phyloP scores from a whole-genome alignment of 2,797 vertebrate species.

The Balearica regulorum region DNA sequence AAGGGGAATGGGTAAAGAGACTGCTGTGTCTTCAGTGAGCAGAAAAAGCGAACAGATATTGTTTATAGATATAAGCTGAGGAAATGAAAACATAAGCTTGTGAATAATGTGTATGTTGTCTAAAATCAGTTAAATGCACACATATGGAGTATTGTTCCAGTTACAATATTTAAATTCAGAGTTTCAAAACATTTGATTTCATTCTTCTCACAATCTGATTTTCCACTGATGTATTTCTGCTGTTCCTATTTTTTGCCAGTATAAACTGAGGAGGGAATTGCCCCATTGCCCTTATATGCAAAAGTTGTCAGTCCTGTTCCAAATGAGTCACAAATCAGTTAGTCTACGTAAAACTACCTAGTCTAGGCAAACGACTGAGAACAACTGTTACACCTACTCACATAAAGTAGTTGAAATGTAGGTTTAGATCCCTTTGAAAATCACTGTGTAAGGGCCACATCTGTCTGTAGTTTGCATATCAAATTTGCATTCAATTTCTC shows the following conservation, averaged over 20 bases:
- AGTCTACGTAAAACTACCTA: neutral
- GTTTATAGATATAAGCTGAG: neutral
- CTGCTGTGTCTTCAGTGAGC: neutral
- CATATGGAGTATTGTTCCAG: neutral
- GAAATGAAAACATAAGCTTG: neutral
- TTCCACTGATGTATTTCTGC: neutral
- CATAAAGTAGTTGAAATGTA: neutral
- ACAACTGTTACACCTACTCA: neutral
- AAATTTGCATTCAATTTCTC: neutral
- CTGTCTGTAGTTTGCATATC: neutral
- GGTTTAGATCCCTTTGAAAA: slow-evolving; percentile 10
- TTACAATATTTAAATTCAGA: neutral
- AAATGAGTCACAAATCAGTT: neutral
- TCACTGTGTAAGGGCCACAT: neutral
- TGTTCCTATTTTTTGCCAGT: neutral
- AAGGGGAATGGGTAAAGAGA: neutral
- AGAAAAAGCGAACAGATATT: neutral
- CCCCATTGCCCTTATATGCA: neutral
- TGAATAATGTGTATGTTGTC: neutral
- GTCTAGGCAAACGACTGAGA: neutral
- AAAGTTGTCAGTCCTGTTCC: neutral
- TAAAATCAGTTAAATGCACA: neutral
- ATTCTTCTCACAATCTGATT: neutral
- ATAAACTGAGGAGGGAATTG: neutral
- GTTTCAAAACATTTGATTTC: neutral